Base-by-base conservation (phyloP, 2,888 invertebrate genomes). In the Sinohyriopsis cumingii region DNA sequence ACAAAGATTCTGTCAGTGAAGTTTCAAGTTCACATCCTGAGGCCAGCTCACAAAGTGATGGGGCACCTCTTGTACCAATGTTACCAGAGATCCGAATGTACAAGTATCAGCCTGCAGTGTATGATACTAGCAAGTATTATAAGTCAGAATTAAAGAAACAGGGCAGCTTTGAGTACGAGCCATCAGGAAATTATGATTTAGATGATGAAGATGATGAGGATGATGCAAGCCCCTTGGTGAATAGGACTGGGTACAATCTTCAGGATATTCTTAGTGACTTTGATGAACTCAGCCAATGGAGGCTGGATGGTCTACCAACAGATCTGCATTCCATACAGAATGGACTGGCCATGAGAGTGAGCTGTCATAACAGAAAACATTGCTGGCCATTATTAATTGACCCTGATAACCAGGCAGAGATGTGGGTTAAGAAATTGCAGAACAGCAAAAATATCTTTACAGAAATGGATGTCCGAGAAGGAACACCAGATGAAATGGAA, bases 321-420 rank as follows among this genome's bases (percentile, higher is more conserved):
- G 89, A 89, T 69, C 70, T 86, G n/a, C 86, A 87, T 76, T 84
- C 88, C 1, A 75, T 88, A n/a, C 88, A 89, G 73, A 89, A 88
- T 79, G 87, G 87, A 0, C 77, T 89, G 24, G 77, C 88, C 54
- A 85, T 88, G 83, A 72, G 87, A 12, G 84, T 85, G 20, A 84
- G 83, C 67, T 83, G 82, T 57, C 76, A 80, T 69, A 86, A 87
- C 77, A 78, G 85, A 61, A 85, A 85, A 65, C 81, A 86, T 72
- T 86, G 85, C 76, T 89, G 89, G 88, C 88, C 89, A 1, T 76
- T 89, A 53, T 80, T 89, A 53, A 82, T 88, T 61, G 89, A 89
- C 72, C 89, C 89, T 5, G 88, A 89, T 67, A 82, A 85, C 68
- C 87, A 87, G 78, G 88, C 87, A 3, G 86, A 88, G 76, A 76